Conservation (phyloP, 2,797 vertebrate species). For the Peromyscus attwateri region DNA sequence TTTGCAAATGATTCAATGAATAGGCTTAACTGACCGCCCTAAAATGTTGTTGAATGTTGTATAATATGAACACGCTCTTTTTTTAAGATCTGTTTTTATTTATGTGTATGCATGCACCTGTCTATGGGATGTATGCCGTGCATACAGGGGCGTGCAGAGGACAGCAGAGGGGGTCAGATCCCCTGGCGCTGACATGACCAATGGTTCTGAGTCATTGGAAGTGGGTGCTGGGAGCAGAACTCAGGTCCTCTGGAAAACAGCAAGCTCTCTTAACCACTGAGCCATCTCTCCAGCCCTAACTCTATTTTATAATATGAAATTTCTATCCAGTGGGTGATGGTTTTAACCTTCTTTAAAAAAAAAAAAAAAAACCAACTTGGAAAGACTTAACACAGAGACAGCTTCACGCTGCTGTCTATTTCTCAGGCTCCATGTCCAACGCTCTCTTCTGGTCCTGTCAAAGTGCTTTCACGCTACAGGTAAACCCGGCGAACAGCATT, state of each 20-base stretch:
- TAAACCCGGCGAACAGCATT: not conserved
- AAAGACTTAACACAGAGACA: not conserved
- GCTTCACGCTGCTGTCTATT: not conserved
- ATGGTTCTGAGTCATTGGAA: not conserved
- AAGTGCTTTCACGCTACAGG: not conserved
- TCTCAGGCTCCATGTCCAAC: not conserved
- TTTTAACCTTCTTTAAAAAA: not conserved
- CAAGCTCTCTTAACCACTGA: not conserved
- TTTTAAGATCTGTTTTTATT: not conserved
- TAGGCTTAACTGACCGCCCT: not conserved
- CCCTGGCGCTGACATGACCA: not conserved
- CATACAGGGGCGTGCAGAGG: not conserved
- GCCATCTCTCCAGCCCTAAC: not conserved
- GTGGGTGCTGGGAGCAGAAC: not conserved
- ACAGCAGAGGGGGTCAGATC: not conserved
- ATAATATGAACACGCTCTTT: not conserved
- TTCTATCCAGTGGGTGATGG: not conserved
- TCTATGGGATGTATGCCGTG: not conserved
- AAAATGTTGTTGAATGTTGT: slow-evolving; percentile 1
- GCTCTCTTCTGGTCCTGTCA: not conserved
- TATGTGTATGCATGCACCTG: not conserved
- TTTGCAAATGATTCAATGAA: not conserved
- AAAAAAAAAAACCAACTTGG: not conserved
- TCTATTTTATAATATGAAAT: slow-evolving; percentile 5
- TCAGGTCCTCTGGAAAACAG: not conserved